phyloP scores from a whole-genome alignment of 2,888 invertebrate genomes.

The Megaustenia siamemsis region DNA sequence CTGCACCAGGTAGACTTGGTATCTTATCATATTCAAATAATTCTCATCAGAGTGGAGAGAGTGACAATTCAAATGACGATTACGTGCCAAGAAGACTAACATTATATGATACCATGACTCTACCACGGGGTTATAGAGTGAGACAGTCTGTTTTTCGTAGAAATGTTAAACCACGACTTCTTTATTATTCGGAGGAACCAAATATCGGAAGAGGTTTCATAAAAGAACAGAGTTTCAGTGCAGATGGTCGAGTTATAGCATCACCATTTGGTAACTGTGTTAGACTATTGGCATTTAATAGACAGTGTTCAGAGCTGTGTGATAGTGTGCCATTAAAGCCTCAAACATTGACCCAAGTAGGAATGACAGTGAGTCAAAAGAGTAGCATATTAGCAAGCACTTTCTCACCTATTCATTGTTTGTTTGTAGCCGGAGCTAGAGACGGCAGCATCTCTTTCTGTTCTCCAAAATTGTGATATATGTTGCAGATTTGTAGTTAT shows the following conservation, averaged over 20 bases:
- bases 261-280: slow-evolving; percentile 94
- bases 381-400: slow-evolving; percentile 93
- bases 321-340: slow-evolving; percentile 84
- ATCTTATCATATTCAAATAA: neutral
- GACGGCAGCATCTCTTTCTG: slow-evolving; percentile 51
- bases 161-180: slow-evolving; percentile 88
- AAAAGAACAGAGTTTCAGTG: slow-evolving; percentile 93
- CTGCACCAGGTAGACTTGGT: neutral
- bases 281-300: slow-evolving; percentile 89
- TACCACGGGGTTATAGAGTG: slow-evolving; percentile 8
- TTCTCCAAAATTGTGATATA: slow-evolving; percentile 37
- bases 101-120: slow-evolving; percentile 26
- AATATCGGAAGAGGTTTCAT: slow-evolving; percentile 94
- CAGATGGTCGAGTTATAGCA: slow-evolving; percentile 93
- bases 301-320: slow-evolving; percentile 88
- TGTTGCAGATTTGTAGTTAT: no score
- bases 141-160: slow-evolving; percentile 34
- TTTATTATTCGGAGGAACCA: slow-evolving; percentile 91
- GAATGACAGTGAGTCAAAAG: slow-evolving; percentile 87
- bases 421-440: slow-evolving; percentile 88
- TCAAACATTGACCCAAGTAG: slow-evolving; percentile 85
- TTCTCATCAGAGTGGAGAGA: neutral
- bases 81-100: neutral
- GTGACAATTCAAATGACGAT: slow-evolving; percentile 18
- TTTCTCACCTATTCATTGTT: slow-evolving; percentile 91